phyloP scores from a whole-genome alignment of 1,140 invertebrate genomes.

The Bombus balteatus region DNA sequence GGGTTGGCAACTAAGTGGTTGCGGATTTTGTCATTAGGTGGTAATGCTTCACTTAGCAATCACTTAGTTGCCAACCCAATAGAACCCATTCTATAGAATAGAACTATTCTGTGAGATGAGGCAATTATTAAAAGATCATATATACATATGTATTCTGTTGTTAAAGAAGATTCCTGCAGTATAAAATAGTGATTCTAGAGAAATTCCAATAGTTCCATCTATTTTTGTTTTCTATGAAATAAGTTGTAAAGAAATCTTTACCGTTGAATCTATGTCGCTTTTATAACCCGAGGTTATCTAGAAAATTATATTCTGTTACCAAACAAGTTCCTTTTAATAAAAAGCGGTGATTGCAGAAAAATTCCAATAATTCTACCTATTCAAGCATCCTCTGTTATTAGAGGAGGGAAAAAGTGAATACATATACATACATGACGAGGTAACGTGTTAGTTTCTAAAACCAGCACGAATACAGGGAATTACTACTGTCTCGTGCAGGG shows the following conservation, averaged over 20 bases:
- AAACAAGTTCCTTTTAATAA: background rate
- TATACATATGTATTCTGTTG: background rate
- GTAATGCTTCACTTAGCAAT: too few species aligned
- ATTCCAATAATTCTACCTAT: background rate
- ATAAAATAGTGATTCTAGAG: background rate
- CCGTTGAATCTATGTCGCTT: background rate
- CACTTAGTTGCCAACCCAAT: too few species aligned
- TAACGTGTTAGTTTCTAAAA: background rate
- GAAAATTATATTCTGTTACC: background rate
- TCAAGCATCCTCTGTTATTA: background rate
- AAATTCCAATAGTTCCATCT: background rate
- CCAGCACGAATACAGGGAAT: background rate
- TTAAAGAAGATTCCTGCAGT: background rate
- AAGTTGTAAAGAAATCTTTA: background rate
- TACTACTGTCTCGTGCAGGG: constrained; percentile 19
- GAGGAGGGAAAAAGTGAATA: background rate
- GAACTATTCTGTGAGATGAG: background rate
- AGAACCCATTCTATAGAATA: too few species aligned
- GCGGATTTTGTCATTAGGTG: too few species aligned
- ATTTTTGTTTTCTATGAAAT: background rate
- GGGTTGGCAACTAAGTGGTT: too few species aligned
- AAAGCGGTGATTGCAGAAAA: background rate
- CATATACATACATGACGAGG: background rate
- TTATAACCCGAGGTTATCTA: background rate
- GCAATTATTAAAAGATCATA: background rate